Percentiles rank a stretch among this genome's conserved stretches.
phyloP scores from a whole-genome alignment of 2,888 invertebrate species.

The Cheilosia impressa region DNA sequence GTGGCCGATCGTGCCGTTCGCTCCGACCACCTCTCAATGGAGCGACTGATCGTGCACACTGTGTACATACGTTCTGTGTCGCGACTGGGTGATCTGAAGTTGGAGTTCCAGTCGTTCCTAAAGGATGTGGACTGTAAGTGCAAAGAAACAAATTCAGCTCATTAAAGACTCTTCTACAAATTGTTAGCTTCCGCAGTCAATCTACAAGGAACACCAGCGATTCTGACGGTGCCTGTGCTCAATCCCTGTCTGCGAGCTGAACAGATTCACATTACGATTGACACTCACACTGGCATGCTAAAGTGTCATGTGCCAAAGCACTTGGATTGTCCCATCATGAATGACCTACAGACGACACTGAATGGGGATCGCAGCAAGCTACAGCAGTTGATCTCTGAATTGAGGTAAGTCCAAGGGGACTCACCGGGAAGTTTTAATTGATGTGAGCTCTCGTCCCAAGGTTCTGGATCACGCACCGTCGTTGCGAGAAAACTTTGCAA shows the following conservation, averaged over 20 bases:
- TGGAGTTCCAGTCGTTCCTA: conserved; percentile 84
- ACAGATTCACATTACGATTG: conserved; percentile 95
- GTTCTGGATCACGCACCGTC: conserved; percentile 95
- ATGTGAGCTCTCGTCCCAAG: conserved; percentile 79
- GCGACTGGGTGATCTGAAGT: conserved; percentile 91
- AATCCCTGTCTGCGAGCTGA: conserved; percentile 96
- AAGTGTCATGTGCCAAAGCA: conserved; percentile 97
- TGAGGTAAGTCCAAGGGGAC: conserved; percentile 81
- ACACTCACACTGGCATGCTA: conserved; percentile 96
- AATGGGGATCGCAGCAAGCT: conserved; percentile 89
- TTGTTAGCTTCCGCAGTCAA: conserved; percentile 86
- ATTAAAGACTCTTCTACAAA: conserved; percentile 9
- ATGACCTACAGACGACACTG: conserved; percentile 92
- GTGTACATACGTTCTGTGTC: conserved; percentile 96
- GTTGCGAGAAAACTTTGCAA: conserved; percentile 97
- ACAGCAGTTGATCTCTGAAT: conserved; percentile 88
- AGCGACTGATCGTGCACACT: conserved; percentile 96
- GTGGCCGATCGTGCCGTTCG: conserved; percentile 91
- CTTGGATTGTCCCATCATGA: conserved; percentile 90
- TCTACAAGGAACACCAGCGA: conserved; percentile 95
- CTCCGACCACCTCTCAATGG: conserved; percentile 97
- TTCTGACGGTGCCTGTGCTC: conserved; percentile 94
- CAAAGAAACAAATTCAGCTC: no score
- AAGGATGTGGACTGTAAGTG: conserved; percentile 89
- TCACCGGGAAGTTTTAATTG: background rate